Evolutionary conservation across 2,113 vertebrate species (phyloP), one percentile per base, ranked within the genome.

Genomic region (Podocnemis expansa): DNA sequence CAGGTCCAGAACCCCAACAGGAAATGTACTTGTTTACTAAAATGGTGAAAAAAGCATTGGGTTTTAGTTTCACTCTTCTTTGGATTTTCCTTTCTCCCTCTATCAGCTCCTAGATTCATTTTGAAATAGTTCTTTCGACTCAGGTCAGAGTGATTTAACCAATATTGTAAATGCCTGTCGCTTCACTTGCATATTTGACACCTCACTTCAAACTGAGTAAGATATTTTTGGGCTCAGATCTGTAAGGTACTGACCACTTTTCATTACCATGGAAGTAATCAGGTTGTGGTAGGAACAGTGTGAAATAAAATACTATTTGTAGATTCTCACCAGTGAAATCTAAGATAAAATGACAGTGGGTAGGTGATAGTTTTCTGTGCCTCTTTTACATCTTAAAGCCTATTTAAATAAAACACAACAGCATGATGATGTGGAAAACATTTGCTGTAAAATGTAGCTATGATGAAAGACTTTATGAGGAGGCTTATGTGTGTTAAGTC

Each of bases 51-150:
- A 84, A 56, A 78, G 29, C 6, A 1, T 0, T 47, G 79, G 16
- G 49, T 82, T 92, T 90, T 89, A 52, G 52, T 41, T 94, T 93
- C 8, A 0, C 24, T 76, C 29, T 45, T 88, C n/a, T 10, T 31
- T 93, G 41, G 3, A 25, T 79, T 82, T 83, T 95, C 84, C 78
- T 55, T 78, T 49, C 75, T 76, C 78, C 34, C 82, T 75, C 81
- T 8, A 4, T 67, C 86, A 89, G 79, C 84, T 76, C 6, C 84
- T 88, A 56, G 6, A 8, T 67, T 7, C 43, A 38, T 49, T 76
- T 93, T 91, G 2, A 80, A 92, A 52, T 60, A 91, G 21, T 12
- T 1, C 41, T 70, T 95, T 94, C 67, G 91, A 58, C 80, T 91
- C 43, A 73, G 60, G 49, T 49, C 75, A 49, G 17, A 56, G 27